Percentiles rank a stretch among this genome's conserved stretches.
phyloP scores from a whole-genome alignment of 2,113 vertebrate species.

The Muntiacus muntjak region DNA sequence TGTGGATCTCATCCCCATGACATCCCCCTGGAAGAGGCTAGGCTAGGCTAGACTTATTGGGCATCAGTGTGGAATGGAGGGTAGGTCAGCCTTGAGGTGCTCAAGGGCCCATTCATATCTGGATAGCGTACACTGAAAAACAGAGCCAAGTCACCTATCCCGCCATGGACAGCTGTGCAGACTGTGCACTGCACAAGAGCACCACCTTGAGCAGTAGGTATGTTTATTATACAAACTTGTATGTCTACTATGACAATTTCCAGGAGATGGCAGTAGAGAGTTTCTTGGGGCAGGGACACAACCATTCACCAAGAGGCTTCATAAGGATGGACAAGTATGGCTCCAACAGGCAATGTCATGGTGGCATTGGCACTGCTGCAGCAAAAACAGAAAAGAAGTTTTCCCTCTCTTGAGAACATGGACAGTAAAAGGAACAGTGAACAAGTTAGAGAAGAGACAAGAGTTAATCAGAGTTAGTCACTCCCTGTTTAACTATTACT shows the following conservation, averaged over 20 bases:
- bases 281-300: not conserved
- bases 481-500: not conserved
- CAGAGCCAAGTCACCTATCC: not conserved
- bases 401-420: not conserved
- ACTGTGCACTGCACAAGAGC: not conserved
- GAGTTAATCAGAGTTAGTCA: not conserved
- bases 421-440: not conserved
- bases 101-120: not conserved
- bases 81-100: not conserved
- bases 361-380: fast-evolving
- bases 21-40: too few relatives aligned
- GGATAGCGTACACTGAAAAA: not conserved
- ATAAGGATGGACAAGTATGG: fast-evolving
- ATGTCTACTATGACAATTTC: not conserved
- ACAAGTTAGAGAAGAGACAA: not conserved
- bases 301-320: not conserved
- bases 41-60: not conserved
- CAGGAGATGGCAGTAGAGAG: slow-evolving; percentile 53
- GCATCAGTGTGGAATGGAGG: not conserved
- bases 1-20: not conserved
- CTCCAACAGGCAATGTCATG: fast-evolving
- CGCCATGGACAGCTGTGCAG: not conserved
- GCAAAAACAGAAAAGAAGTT: not conserved
- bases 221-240: not conserved
- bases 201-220: fast-evolving